Base-by-base conservation (phyloP, 2,888 invertebrate species). In the Caenorhabditis sinica region DNA sequence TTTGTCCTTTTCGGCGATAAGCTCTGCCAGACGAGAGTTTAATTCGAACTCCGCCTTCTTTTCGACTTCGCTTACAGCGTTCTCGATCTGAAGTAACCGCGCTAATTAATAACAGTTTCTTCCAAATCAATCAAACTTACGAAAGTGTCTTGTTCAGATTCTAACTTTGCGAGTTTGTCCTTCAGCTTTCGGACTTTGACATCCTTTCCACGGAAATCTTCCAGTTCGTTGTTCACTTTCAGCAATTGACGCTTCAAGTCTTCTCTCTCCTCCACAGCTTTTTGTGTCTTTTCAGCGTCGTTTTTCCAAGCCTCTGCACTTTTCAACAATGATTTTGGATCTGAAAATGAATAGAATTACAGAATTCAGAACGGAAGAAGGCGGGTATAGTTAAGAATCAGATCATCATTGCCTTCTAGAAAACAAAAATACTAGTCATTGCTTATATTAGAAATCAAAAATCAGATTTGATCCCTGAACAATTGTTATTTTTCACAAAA, bases 121-220 rank as follows among this genome's bases (percentile, higher is more conserved):
- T 36, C 30, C 15, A n/a, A 25, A 1, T 25, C n/a, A 3, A 28
- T 11, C 15, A 43, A 51, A 69, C 77, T 69, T 33, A 77, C 77
- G 15, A 72, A 56, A 49, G 36, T 23, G 56, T 80, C 80, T 20
- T 89, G 87, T 53, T 87, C 86, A 93, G 72, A 77, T 61, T 88
- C 88, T 45, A 84, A 74, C 58, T 87, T 83, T 30, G 85, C 88
- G 23, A 88, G 60, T 61, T 83, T 81, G 75, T 94, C 94, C 86
- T 93, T 93, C 86, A 94, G 91, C 90, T 93, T 93, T 88, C 94
- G 94, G 86, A 94, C 94, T 83, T 94, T 94, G 87, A 94, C 94
- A 90, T 94, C 89, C 86, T 94, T 94, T 89, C 94, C 94, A 89
- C 94, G 94, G 11, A 94, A 93, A 87, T 94, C 94, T 71, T 94